Conservation (phyloP, 2,888 invertebrate species). For the Caenorhabditis auriculariae region DNA sequence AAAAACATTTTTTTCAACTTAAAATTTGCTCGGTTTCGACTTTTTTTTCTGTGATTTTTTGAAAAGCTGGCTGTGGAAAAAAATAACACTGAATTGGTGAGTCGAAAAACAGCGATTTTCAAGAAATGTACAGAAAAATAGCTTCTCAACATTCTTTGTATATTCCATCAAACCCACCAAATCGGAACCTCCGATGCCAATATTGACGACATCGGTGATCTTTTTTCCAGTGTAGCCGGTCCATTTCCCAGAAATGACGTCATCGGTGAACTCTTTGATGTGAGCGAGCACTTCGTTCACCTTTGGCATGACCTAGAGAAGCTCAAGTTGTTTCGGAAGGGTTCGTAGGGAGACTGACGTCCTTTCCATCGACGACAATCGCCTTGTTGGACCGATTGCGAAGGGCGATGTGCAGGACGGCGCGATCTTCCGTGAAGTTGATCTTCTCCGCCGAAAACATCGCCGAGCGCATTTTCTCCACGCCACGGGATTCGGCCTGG, state of each 20-base stretch:
- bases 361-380: conserved; percentile 80
- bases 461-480: conserved; percentile 82
- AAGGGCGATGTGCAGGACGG: conserved; percentile 90
- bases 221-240: conserved; percentile 83
- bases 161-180: conserved; percentile 69
- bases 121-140: conserved; percentile 10
- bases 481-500: conserved; percentile 75
- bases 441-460: conserved; percentile 93
- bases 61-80: no score
- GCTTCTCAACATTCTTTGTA: not conserved
- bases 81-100: no score
- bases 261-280: conserved; percentile 86
- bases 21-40: no score
- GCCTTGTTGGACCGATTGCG: conserved; percentile 81
- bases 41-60: no score
- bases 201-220: conserved; percentile 96
- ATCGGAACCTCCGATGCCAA: conserved; percentile 99
- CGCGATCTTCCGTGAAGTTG: conserved; percentile 93
- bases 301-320: conserved; percentile 75
- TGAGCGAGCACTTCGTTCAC: conserved; percentile 87
- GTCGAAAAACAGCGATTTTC: not conserved
- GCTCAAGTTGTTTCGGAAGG: not conserved
- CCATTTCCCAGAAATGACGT: conserved; percentile 70
- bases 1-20: no score
- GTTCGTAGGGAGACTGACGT: conserved; percentile 72